Evolutionary conservation across 2,113 vertebrate genomes (phyloP).

Genomic region (Ovibos moschatus): DNA sequence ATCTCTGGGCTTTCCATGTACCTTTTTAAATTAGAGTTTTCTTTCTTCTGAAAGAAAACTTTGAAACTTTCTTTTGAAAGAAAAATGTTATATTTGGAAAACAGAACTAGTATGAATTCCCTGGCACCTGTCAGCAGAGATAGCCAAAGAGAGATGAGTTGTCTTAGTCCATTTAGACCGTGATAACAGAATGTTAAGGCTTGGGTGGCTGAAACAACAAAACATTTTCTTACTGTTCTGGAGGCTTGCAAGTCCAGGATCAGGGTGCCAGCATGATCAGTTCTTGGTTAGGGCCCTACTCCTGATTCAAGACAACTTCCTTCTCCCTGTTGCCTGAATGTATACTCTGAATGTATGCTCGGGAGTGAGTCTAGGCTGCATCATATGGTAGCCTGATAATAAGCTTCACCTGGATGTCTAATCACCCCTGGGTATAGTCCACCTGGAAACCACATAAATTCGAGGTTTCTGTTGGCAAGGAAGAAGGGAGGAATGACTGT

Average conservation of each 20-base stretch:
- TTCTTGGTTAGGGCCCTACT: background rate
- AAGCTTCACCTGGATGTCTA: background rate
- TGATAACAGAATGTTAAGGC: background rate
- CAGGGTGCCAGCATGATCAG: background rate
- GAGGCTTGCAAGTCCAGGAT: background rate
- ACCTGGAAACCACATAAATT: background rate
- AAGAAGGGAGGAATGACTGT: background rate
- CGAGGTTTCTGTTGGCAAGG: background rate
- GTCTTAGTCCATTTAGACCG: background rate
- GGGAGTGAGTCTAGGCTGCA: background rate
- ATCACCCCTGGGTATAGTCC: background rate
- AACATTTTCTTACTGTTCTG: background rate
- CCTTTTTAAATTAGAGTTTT: background rate
- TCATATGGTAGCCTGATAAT: background rate
- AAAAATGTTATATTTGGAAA: background rate
- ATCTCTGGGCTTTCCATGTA: no score
- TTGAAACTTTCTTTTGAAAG: slow-evolving; percentile 43
- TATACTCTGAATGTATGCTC: background rate
- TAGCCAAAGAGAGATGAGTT: background rate
- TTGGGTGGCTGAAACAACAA: background rate
- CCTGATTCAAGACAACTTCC: background rate
- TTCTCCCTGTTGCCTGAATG: background rate
- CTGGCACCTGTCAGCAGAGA: background rate
- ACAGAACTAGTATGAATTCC: slow-evolving; percentile 36
- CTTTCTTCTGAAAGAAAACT: background rate